Base-by-base conservation (phyloP, 2,113 vertebrate species). In the Pelmatolapia mariae region DNA sequence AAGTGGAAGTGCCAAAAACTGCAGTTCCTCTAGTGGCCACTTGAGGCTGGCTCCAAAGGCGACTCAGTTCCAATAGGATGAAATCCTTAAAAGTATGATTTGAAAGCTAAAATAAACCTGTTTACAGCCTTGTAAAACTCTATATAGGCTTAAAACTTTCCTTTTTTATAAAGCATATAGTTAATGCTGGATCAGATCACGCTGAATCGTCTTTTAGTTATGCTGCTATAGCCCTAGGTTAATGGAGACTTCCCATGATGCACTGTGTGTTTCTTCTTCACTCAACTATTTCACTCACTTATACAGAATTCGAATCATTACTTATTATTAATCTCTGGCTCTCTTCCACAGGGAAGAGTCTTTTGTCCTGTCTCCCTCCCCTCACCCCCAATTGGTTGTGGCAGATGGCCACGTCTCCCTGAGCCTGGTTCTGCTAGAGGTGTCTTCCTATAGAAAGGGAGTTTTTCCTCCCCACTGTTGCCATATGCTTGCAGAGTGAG, bases 21-120 rank as follows among this genome's bases (percentile, higher is more conserved):
- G 26, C 73, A 52, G 73, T 78, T 52, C 73, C 45, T 31, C 73
- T 78, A 78, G 18, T 78, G 45, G 45, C 73, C 73, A 78, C 26
- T 33, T 78, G 71, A 78, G 45, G 5, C 16, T 31, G 73, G 26
- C 16, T 33, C 45, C 16, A 78, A 78, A 78, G 26, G 26, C 18
- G 2, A n/a, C 45, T 78, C 18, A 9, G 29, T 9, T 19, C 71
- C 24, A 29, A 13, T n/a, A 50, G 26, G 26, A 0, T 8, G 4
- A 5, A 29, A 50, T 78, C 15, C 24, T 19, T 19, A 19, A 50
- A 76, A 47, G 43, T 5, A 29, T 4, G 7, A 12, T 29, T 31
- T 78, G 7, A 31, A 78, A 50, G 26, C 45, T 50, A 29, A 50
- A 50, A 78, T 47, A 78, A 78, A 78, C 26, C 10, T 50, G 71